Base-by-base conservation (phyloP, 1,140 invertebrate species). In the Eurosta solidaginis region DNA sequence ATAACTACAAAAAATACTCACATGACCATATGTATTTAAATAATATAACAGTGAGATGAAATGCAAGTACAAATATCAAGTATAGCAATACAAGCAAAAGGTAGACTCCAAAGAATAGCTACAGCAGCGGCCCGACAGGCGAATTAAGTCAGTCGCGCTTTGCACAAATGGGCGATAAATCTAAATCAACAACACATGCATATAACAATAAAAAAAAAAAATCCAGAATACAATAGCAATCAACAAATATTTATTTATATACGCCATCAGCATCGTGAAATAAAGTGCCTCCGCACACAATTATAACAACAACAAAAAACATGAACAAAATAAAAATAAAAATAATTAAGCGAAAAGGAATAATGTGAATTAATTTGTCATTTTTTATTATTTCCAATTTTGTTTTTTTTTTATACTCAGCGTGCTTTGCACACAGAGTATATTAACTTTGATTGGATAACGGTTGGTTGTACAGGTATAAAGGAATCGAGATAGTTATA, bases 201-300 rank as follows among this genome's bases (percentile, higher is more conserved):
- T 63, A 33, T 33, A 68, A 10, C 59, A 20, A 68, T 40, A 68
- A 9, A 17, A 40, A 68, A 68, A 40, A 2, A 68, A 49, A 42
- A 68, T 27, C 59, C n/a, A 20, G 40, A 68, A 42, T 68, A 68
- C 33, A 68, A 68, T 68, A 68, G 59, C 33, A 68, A 68, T 68
- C 59, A 68, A 54, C 50, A 54, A 27, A 17, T 7, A 33, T 4
- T 36, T 20, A 40, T n/a, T n/a, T 33, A 68, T 40, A 40, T 9
- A 3, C 33, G 17, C 59, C 22, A 4, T 40, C 40, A 29, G 59
- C 59, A 68, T 42, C 59, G 17, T 68, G 59, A 29, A 68, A 42
- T 68, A 68, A 68, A 68, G 27, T 68, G 33, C 33, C 33, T 17
- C n/a, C 59, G 22, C 54, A 33, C 14, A 59, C 33, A 68, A 7